Evolutionary conservation across 2,113 vertebrate genomes (phyloP).

Genomic region (Gymnogyps californianus): DNA sequence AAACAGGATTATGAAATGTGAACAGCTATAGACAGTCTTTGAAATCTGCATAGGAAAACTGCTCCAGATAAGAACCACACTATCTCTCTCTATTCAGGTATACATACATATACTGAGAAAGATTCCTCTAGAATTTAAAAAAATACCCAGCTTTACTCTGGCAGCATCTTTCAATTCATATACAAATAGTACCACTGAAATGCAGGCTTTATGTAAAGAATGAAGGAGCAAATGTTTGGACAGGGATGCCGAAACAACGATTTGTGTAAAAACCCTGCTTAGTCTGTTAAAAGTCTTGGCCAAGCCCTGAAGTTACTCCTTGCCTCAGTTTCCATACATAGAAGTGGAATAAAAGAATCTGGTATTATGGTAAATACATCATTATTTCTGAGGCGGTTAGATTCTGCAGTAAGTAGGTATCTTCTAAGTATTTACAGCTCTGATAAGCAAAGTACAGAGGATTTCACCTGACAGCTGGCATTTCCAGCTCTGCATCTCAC

Average conservation of each 20-base stretch:
- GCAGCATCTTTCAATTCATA: background rate
- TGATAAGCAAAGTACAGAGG: background rate
- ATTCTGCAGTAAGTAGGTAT: background rate
- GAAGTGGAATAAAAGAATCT: background rate
- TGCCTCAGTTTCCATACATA: background rate
- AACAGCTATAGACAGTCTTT: background rate
- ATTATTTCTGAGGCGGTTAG: background rate
- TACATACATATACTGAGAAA: background rate
- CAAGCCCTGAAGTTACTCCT: background rate
- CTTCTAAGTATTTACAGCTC: background rate
- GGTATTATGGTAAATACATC: background rate
- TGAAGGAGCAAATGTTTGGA: background rate
- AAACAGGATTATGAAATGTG: background rate
- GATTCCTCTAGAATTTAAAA: background rate
- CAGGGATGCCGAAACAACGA: background rate
- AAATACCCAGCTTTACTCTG: background rate
- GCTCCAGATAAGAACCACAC: background rate
- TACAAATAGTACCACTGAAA: background rate
- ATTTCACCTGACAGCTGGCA: background rate
- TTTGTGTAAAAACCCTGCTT: background rate
- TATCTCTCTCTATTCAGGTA: background rate
- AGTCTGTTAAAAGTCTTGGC: background rate
- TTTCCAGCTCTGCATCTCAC: background rate
- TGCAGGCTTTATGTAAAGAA: background rate
- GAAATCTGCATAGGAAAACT: background rate